phyloP scores from a whole-genome alignment of 2,113 vertebrate species.

The Perca schrenkii region DNA sequence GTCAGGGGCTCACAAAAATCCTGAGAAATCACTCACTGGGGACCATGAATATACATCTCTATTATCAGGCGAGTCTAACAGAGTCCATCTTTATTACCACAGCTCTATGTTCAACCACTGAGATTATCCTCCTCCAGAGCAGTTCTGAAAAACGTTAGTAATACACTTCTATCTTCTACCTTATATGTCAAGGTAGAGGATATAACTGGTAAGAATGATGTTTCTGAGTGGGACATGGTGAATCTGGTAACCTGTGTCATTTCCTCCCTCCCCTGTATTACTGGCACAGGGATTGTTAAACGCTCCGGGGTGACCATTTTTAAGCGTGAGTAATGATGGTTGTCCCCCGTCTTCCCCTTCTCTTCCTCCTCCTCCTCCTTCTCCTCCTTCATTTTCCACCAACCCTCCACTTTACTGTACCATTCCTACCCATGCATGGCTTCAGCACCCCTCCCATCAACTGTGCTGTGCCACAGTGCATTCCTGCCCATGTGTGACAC shows the following conservation, averaged over 20 bases:
- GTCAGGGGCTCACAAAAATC: background rate
- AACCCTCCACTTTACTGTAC: slow-evolving; percentile 23
- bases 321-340: slow-evolving; percentile 85
- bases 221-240: slow-evolving; percentile 26
- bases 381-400: slow-evolving; percentile 13
- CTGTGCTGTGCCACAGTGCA: slow-evolving; percentile 68
- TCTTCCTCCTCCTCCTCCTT: background rate
- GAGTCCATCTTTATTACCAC: background rate
- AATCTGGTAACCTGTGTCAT: slow-evolving; percentile 64
- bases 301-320: slow-evolving; percentile 82
- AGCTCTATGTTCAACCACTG: background rate
- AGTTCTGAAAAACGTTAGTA: background rate
- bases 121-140: background rate
- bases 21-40: background rate
- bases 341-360: slow-evolving; percentile 30
- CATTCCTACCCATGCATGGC: slow-evolving; percentile 75
- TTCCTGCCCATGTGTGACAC: slow-evolving; percentile 55
- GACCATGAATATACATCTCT: background rate
- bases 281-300: slow-evolving; percentile 85
- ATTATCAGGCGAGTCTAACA: background rate
- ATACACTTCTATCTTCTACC: background rate
- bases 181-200: background rate
- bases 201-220: slow-evolving; percentile 10
- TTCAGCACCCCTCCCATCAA: slow-evolving; percentile 63
- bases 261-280: slow-evolving; percentile 66